Evolutionary conservation across 2,797 vertebrate genomes (phyloP).

Genomic region (Artibeus lituratus): DNA sequence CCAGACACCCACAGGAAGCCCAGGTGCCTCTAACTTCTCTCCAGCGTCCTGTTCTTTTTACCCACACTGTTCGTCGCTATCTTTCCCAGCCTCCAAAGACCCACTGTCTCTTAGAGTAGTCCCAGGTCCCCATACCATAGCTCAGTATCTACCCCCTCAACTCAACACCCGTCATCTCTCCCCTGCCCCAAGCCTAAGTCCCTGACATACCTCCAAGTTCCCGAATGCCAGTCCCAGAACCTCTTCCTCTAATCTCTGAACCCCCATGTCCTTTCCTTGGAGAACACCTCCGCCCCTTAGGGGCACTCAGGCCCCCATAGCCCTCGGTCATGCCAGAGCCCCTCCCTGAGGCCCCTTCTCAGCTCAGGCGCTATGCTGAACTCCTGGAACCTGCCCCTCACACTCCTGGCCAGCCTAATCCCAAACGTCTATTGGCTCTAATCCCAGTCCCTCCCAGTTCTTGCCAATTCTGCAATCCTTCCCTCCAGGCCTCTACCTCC

Average conservation of each 20-base stretch:
- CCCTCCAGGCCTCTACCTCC: neutral
- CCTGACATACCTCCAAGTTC: neutral
- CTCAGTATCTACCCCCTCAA: neutral
- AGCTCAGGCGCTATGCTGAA: neutral
- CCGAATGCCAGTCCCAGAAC: neutral
- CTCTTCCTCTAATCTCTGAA: neutral
- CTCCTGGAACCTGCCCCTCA: neutral
- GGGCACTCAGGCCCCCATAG: neutral
- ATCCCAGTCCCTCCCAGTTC: neutral
- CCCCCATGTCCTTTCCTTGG: neutral
- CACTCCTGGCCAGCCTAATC: no score
- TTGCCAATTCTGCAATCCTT: neutral
- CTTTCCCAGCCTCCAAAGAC: neutral
- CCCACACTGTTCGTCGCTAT: neutral
- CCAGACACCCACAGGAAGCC: neutral
- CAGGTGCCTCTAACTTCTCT: neutral
- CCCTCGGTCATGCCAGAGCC: neutral
- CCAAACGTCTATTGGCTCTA: neutral
- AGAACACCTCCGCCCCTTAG: neutral
- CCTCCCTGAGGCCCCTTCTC: neutral
- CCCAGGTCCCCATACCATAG: neutral
- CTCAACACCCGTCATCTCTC: rapidly evolving
- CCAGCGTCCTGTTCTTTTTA: neutral
- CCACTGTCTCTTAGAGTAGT: neutral
- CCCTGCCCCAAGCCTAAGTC: neutral